Base-by-base conservation (phyloP, 2,113 vertebrate genomes). In the Poecilia latipinna region DNA sequence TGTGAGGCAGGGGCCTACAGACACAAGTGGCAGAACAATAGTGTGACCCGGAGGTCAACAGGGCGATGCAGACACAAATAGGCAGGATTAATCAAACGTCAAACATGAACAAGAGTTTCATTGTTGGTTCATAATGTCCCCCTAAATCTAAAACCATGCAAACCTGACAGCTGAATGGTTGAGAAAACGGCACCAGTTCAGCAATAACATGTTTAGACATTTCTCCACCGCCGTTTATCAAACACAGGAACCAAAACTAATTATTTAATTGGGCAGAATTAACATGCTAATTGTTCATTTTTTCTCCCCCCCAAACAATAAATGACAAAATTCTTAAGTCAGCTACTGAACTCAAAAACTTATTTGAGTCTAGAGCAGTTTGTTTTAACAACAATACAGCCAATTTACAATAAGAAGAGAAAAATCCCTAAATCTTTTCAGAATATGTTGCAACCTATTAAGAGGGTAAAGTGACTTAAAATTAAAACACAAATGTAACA, bases 21-120 rank as follows among this genome's bases (percentile, higher is more conserved):
- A 85, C 78, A 80, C 85, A 73, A 65, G 65, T 54, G 70, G 60
- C 68, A 22, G 76, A 82, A 88, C 78, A 90, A 90, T 66, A 37
- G 70, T 48, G 67, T 67, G 80, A 78, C 65, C 51, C 19, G 22
- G 28, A 80, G 86, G 86, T 86, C 81, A 74, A 72, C 39, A 57
- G 62, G 75, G 44, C 62, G 4, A 32, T 11, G 8, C 64, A 33
- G 68, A 42, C 35, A 79, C 77, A 61, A 83, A 71, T 5, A 57
- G 61, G 64, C 44, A 69, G 65, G 85, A 89, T 89, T 83, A 82
- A 75, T 37, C 31, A 75, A 82, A 83, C 33, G 1, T 65, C 1
- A 17, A 28, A 33, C 68, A 37, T 2, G 33, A 74, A 78, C 80
- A 76, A 73, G 19, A 37, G 74, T 39, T 72, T 54, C 60, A 74